Evolutionary conservation across 2,113 vertebrate genomes (phyloP).

Genomic region (Coturnix japonica): DNA sequence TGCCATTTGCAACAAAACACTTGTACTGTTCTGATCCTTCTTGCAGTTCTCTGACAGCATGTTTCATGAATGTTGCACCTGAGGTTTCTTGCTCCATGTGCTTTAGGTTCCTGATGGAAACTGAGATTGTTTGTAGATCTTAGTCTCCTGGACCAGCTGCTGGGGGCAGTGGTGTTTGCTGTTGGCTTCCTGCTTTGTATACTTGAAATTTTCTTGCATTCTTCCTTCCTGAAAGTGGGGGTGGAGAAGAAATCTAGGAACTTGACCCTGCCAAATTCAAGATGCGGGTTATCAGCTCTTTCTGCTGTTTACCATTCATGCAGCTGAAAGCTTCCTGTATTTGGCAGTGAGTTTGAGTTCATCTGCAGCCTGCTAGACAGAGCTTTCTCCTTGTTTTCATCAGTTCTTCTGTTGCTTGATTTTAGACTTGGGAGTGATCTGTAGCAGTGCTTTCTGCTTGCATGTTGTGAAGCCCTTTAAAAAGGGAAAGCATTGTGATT

Average conservation of each 20-base stretch:
- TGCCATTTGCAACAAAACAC: not conserved
- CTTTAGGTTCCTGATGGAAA: not conserved
- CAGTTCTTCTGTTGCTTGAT: not conserved
- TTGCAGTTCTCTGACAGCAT: not conserved
- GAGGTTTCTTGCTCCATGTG: not conserved
- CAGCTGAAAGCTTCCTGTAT: not conserved
- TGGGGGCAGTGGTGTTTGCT: not conserved
- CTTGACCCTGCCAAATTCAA: not conserved
- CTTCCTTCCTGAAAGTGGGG: not conserved
- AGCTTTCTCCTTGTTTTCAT: not conserved
- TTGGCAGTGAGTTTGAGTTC: not conserved
- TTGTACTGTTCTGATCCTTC: not conserved
- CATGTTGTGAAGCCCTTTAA: accelerated
- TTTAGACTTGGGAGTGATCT: accelerated
- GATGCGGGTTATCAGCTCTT: constrained; percentile 20
- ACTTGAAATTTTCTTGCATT: not conserved
- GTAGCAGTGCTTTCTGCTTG: not conserved
- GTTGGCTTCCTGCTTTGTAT: not conserved
- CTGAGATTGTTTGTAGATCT: not conserved
- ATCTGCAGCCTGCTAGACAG: not conserved
- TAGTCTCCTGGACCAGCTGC: constrained; percentile 33
- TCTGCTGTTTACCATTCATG: constrained; percentile 7
- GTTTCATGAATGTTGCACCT: not conserved
- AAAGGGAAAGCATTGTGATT: not conserved
- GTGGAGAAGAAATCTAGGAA: not conserved